phyloP scores from a whole-genome alignment of 2,797 vertebrate species.

The Megaceryle alcyon region DNA sequence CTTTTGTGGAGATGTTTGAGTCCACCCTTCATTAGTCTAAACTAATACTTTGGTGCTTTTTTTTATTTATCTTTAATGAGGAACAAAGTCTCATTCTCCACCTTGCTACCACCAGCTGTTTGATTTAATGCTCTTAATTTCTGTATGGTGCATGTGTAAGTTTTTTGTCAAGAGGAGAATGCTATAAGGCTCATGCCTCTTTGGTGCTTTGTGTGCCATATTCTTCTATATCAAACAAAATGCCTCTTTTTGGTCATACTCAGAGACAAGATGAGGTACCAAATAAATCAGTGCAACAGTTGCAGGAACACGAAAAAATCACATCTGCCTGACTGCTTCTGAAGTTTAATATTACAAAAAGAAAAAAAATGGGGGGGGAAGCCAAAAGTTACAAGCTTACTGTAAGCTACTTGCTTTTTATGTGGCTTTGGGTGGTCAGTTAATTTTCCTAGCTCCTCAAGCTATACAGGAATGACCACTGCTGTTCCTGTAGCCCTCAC shows the following conservation, averaged over 20 bases:
- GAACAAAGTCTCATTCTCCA: not conserved
- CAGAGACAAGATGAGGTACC: not conserved
- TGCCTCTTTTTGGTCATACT: not conserved
- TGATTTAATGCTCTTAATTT: not conserved
- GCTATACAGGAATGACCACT: not conserved
- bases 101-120: not conserved
- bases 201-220: not conserved
- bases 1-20: not conserved
- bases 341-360: not conserved
- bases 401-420: not conserved
- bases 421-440: not conserved
- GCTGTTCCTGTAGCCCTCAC: not conserved
- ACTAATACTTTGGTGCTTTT: not conserved
- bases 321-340: not conserved
- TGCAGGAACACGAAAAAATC: not conserved
- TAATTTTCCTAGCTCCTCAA: not conserved
- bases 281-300: not conserved
- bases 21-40: not conserved
- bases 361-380: not conserved
- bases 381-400: not conserved
- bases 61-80: not conserved
- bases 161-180: not conserved
- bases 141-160: accelerated
- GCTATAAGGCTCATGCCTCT: not conserved
- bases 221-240: not conserved